phyloP scores from a whole-genome alignment of 2,113 vertebrate genomes.

The Falcunculus frontatus region DNA sequence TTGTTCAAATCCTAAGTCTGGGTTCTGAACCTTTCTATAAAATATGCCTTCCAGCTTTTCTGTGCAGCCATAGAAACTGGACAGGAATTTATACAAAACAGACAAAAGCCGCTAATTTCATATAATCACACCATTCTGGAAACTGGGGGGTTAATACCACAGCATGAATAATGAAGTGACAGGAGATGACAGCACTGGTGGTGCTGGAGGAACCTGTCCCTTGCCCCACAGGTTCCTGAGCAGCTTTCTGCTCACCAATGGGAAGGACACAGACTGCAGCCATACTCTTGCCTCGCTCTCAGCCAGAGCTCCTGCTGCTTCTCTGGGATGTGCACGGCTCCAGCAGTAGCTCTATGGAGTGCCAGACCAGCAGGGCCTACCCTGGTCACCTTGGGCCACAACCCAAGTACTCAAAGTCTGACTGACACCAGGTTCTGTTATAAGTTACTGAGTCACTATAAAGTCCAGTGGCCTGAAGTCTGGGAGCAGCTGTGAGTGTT shows the following conservation, averaged over 20 bases:
- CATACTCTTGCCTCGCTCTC: background rate
- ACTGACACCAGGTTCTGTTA: background rate
- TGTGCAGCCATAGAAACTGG: background rate
- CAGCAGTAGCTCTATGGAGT: background rate
- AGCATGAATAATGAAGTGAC: background rate
- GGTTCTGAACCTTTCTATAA: background rate
- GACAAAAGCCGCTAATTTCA: background rate
- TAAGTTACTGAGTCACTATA: background rate
- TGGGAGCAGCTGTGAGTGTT: background rate
- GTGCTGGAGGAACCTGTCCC: conserved; percentile 4
- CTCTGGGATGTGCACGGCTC: background rate
- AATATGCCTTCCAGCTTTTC: background rate
- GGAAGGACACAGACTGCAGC: background rate
- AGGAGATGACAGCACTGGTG: background rate
- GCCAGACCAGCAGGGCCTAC: background rate
- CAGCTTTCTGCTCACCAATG: background rate
- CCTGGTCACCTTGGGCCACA: background rate
- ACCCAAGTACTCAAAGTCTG: fast-evolving
- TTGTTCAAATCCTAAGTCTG: background rate
- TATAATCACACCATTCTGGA: background rate
- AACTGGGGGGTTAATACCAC: background rate
- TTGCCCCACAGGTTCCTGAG: background rate
- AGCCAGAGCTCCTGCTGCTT: background rate
- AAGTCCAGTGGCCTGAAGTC: background rate
- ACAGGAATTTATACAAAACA: background rate